These are phyloP conservation scores for Ophion obscuratus DNA, from an alignment of 2,888 invertebrate genomes.

Conservation along the genomic window DNA sequence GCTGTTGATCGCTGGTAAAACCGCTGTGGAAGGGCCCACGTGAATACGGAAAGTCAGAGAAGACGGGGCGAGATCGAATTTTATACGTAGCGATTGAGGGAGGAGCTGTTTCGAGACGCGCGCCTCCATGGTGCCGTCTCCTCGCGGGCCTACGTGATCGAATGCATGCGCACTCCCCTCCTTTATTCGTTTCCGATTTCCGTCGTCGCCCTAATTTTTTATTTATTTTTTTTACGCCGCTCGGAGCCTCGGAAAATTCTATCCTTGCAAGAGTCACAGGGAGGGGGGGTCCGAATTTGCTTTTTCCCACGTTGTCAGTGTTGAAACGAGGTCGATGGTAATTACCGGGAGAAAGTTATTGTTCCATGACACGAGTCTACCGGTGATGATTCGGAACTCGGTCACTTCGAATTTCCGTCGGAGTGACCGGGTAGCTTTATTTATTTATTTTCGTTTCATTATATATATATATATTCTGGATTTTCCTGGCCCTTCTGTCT, in stretches of 20 bases:
- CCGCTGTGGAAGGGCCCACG: no score
- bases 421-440: background rate
- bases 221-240: conserved; percentile 12
- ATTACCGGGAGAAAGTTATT: conserved; percentile 1
- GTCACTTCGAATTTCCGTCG: background rate
- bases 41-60: background rate
- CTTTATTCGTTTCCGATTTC: conserved; percentile 49
- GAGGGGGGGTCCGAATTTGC: background rate
- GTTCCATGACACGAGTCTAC: background rate
- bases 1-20: background rate
- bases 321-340: background rate
- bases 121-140: conserved; percentile 32
- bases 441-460: background rate
- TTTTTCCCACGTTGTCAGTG: background rate
- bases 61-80: conserved; percentile 18
- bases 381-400: background rate
- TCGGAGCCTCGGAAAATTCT: no score
- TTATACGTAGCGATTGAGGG: conserved; percentile 11
- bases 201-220: conserved; percentile 48
- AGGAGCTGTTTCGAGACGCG: conserved; percentile 7
- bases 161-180: conserved; percentile 67
- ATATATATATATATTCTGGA: background rate
- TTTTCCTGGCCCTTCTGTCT: background rate
- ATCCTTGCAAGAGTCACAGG: conserved; percentile 7
- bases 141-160: conserved; percentile 61